Evolutionary conservation across 2,797 vertebrate species (phyloP), one percentile per base, ranked within the genome.

Genomic region (Emydoidea blandingii): DNA sequence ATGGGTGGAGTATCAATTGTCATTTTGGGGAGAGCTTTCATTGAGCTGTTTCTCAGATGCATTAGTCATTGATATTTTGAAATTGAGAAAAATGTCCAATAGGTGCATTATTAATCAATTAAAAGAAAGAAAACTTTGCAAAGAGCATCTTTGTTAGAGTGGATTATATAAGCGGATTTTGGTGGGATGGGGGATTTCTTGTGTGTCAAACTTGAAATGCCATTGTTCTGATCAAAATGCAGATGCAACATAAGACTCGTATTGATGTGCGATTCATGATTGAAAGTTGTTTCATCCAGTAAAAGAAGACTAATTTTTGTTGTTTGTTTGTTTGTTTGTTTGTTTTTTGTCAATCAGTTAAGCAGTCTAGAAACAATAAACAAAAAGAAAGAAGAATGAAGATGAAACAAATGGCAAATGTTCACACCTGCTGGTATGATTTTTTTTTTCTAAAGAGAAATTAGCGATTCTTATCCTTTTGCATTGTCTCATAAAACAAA

Each of bases 361-460:
- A 85, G 93, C n/a, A 59, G 56, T 54, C 65, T 86, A 83, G 88
- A 94, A 95, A 95, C 47, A 95, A 90, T 41, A 88, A 97, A 9
- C 6, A 83, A 76, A 94, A 91, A 81, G 8, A 89, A 94, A 89
- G 81, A 49, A 76, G 80, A 91, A 90, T 83, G 11, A 27, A 78
- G 83, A 92, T 85, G 62, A 96, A 93, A 95, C 50, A 96, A 96
- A 95, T 93, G 31, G 11, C 9, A 94, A 97, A 87, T 86, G 7
- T 50, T 89, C 92, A 47, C 50, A 95, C 68, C 85, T 92, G 83
- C 19, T 72, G 50, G 94, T 92, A 62, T 89, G 81, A 57, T 96
- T 87, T 49, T 96, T 96, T 96, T 86, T 91, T 94, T 96, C 79
- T 94, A 88, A 74, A 11, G 27, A 14, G 21, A 94, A 94, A 82